A percentile compares a stretch with the other conserved stretches of the same genome.
Evolutionary conservation across 2,797 vertebrate species (phyloP).

Genomic region (Petrocephalus sullivani): DNA sequence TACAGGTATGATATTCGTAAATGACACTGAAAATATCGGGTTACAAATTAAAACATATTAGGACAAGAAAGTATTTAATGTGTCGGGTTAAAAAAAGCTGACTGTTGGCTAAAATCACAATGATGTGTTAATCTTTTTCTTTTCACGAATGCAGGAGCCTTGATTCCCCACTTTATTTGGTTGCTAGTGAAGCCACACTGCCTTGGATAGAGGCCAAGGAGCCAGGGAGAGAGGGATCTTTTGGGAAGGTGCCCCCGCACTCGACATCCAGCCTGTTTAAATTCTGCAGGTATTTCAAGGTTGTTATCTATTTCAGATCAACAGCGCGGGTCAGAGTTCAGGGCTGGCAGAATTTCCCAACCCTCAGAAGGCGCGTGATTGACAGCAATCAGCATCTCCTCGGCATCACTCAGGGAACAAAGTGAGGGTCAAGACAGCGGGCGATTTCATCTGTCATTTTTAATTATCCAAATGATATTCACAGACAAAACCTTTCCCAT

Average conservation of each 20-base stretch:
- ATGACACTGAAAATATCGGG: background rate
- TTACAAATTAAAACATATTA: constrained; percentile 17
- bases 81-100: background rate
- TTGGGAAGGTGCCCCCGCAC: constrained; percentile 47
- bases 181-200: background rate
- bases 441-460: constrained; percentile 97
- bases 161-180: constrained; percentile 31
- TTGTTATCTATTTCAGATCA: constrained; percentile 88
- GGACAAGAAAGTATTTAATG: constrained; percentile 17
- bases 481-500: constrained; percentile 88
- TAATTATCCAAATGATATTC: constrained; percentile 99
- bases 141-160: constrained; percentile 29
- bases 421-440: constrained; percentile 87
- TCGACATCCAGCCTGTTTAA: constrained; percentile 74
- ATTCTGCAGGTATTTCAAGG: constrained; percentile 93
- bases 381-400: constrained; percentile 96
- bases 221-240: constrained; percentile 18
- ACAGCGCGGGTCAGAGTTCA: constrained; percentile 88
- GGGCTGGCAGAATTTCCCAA: constrained; percentile 76
- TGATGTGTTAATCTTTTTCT: constrained; percentile 43
- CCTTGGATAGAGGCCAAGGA: constrained; percentile 19
- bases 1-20: background rate
- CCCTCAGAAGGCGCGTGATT: constrained; percentile 88
- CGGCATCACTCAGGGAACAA: constrained; percentile 83
- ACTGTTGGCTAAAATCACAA: constrained; percentile 26